Conservation (phyloP, 2,797 vertebrate genomes). For the Myoxocephalus aenaeus region DNA sequence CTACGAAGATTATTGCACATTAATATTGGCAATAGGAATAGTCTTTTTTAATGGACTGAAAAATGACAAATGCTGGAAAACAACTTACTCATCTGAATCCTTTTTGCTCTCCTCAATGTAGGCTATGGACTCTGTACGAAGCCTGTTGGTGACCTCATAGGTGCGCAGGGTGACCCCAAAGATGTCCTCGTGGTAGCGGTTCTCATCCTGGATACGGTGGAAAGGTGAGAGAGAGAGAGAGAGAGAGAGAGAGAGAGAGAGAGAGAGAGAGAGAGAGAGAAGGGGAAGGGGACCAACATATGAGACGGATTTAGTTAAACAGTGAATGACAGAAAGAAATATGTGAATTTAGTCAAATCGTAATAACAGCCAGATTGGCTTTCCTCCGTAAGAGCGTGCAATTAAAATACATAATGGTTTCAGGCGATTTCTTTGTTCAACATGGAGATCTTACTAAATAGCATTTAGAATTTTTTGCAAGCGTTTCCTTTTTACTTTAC, state of each 20-base stretch:
- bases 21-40: background rate
- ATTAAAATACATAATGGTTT: background rate
- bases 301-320: background rate
- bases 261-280: no score
- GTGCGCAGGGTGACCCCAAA: conserved; percentile 98
- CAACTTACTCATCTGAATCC: conserved; percentile 93
- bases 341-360: background rate
- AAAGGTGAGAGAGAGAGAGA: background rate
- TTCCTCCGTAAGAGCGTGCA: background rate
- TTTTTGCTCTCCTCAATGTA: conserved; percentile 99
- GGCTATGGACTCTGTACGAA: conserved; percentile 98
- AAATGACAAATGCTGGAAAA: background rate
- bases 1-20: background rate
- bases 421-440: background rate
- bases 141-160: conserved; percentile 97
- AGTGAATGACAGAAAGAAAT: background rate
- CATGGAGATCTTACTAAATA: background rate
- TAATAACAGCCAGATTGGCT: no score
- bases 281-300: no score
- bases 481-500: background rate
- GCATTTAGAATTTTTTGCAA: background rate
- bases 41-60: background rate
- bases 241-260: no score
- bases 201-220: conserved; percentile 89
- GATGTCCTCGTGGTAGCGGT: conserved; percentile 98